Conservation (phyloP, 2,113 vertebrate genomes). For the Oxyruncus cristatus region DNA sequence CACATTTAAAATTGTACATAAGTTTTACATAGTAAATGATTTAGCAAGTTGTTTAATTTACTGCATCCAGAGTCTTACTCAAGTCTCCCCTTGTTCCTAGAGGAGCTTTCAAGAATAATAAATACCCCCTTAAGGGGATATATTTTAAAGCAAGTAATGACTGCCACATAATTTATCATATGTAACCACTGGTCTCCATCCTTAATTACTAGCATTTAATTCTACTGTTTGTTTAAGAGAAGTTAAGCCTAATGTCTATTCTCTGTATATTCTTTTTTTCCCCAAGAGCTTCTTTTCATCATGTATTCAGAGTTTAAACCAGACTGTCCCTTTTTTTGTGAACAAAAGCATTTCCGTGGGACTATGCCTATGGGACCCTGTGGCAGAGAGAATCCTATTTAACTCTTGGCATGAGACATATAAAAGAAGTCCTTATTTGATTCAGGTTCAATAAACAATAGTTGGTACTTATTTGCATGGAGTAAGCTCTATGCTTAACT, state of each 20-base stretch:
- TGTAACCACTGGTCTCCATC: slow-evolving; percentile 36
- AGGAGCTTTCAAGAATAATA: slow-evolving; percentile 55
- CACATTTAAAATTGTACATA: slow-evolving; percentile 39
- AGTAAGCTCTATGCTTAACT: background rate
- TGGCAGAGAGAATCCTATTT: slow-evolving; percentile 36
- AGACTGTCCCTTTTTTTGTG: background rate
- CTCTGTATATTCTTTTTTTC: background rate
- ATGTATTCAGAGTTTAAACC: slow-evolving; percentile 3
- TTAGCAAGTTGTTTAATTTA: slow-evolving; percentile 33
- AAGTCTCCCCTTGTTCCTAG: slow-evolving; percentile 23
- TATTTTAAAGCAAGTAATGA: slow-evolving; percentile 60
- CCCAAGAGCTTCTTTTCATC: background rate
- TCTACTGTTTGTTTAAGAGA: background rate
- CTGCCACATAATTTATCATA: slow-evolving; percentile 60
- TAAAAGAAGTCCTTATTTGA: slow-evolving; percentile 4
- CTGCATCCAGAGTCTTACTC: slow-evolving; percentile 8
- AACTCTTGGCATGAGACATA: slow-evolving; percentile 12
- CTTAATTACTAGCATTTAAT: slow-evolving; percentile 39
- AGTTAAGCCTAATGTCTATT: background rate
- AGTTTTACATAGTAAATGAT: slow-evolving; percentile 31
- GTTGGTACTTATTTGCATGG: background rate
- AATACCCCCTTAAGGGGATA: slow-evolving; percentile 46
- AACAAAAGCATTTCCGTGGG: slow-evolving; percentile 19
- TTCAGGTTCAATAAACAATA: slow-evolving; percentile 47
- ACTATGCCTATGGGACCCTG: slow-evolving; percentile 7